Percentiles rank a stretch among this genome's conserved stretches.
Conservation (phyloP, 2,888 invertebrate species). For the Corythucha ciliata region DNA sequence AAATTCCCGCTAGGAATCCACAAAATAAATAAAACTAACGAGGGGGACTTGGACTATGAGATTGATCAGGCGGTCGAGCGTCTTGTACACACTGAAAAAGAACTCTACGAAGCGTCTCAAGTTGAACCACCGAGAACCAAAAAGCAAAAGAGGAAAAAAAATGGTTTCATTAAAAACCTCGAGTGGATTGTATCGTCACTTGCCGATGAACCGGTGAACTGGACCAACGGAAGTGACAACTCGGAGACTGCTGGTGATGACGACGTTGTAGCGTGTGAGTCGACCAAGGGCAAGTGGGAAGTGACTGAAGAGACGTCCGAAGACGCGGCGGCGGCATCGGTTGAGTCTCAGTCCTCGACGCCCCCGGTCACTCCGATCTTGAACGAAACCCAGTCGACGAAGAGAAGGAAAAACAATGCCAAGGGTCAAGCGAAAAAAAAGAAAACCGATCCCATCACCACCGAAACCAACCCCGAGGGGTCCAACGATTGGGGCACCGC, state of each 20-base stretch:
- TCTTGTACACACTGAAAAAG: conserved; percentile 11
- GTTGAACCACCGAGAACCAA: not conserved
- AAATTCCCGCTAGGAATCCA: conserved; percentile 59
- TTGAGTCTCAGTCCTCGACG: too few species aligned
- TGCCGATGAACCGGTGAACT: not conserved
- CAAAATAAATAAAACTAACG: conserved; percentile 44
- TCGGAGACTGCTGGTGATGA: not conserved
- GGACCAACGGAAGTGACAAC: not conserved
- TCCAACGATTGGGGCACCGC: conserved; percentile 13
- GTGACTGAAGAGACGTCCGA: not conserved
- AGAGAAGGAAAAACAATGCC: not conserved
- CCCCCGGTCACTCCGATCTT: too few species aligned
- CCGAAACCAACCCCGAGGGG: too few species aligned
- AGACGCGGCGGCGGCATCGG: too few species aligned
- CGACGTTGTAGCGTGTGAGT: conserved; percentile 7
- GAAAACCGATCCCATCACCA: too few species aligned
- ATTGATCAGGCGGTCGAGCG: conserved; percentile 27
- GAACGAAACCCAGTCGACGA: not conserved
- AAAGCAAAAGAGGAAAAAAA: not conserved
- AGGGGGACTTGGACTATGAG: conserved; percentile 24
- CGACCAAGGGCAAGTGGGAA: conserved; percentile 14
- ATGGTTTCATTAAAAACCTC: too few species aligned
- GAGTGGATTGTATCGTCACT: not conserved
- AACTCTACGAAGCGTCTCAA: conserved; percentile 14
- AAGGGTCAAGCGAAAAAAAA: too few species aligned